Evolutionary conservation across 2,113 vertebrate species (phyloP).

Genomic region (Chloropsis hardwickii): DNA sequence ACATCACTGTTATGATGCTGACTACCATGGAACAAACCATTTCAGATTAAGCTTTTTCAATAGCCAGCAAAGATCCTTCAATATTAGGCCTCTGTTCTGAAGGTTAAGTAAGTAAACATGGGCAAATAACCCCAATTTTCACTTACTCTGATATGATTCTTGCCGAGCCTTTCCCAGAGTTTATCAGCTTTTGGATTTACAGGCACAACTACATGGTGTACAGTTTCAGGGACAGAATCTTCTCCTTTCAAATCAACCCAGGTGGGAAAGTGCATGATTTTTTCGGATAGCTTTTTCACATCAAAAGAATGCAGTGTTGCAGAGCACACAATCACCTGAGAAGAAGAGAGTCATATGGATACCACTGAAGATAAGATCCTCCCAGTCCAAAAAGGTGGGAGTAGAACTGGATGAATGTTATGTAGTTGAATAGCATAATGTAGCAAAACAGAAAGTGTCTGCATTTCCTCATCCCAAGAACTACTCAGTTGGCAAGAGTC

Average conservation of each 20-base stretch:
- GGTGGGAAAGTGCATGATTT: conserved; percentile 98
- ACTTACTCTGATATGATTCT: conserved; percentile 86
- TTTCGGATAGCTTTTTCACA: conserved; percentile 96
- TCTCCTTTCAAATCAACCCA: conserved; percentile 99
- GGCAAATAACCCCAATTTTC: background rate
- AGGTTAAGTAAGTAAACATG: background rate
- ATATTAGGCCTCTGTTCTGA: background rate
- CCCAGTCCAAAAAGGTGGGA: background rate
- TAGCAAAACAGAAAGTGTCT: background rate
- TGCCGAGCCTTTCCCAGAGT: conserved; percentile 87
- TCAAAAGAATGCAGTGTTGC: conserved; percentile 97
- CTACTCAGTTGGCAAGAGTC: background rate
- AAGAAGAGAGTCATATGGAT: background rate
- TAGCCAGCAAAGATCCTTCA: background rate
- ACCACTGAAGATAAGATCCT: background rate
- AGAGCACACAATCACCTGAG: conserved; percentile 96
- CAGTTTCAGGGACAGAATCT: conserved; percentile 95
- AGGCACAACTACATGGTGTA: conserved; percentile 93
- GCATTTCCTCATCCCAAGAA: background rate
- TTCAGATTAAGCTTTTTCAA: background rate
- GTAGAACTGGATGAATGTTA: background rate
- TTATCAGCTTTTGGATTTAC: conserved; percentile 91
- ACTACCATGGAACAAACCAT: background rate
- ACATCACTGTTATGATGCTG: background rate
- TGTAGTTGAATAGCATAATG: accelerated